Evolutionary conservation across 2,888 invertebrate genomes (phyloP), one percentile per base, ranked within the genome.

Genomic region (Adela reaumurella): DNA sequence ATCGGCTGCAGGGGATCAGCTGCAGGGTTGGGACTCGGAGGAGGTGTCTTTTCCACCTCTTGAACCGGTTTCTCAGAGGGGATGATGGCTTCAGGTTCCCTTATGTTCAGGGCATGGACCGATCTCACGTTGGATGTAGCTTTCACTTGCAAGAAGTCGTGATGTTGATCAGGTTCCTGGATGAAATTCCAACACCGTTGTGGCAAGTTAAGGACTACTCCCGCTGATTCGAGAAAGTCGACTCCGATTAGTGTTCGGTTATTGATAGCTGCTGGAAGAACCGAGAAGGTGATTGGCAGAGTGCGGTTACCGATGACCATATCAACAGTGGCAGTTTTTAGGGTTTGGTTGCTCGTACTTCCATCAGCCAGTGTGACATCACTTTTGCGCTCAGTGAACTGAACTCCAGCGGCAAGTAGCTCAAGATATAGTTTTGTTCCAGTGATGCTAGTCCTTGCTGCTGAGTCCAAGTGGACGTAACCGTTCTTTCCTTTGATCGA

Each of bases 361-460:
- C 52, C 54, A 29, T 55, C 54, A 3, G 55, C 54, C 35, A 55
- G 44, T 5, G 20, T 46, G 4, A 54, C 44, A 11, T 29, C 44
- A 11, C 49, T 18, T 10, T 3, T 47, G n/a, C 46, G 35, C 35
- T 47, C 41, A 1, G 46, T 49, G 41, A 49, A 51, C 3, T 16
- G 10, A 2, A 41, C 41, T 16, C 50, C 52, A 10, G 46, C 16
- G 17, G 49, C 8, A 16, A 49, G 17, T 19, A 56, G n/a, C 43
- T 46, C n/a, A 3, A 47, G 29, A 42, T 50, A 54, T n/a, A 55
- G 46, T 4, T 45, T 42, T 1, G 16, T 20, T 3, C 54, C 50
- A 8, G 56, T 55, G 16, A 57, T 50, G 43, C 57, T 57, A 14
- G 54, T 55, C 18, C 53, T 41, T 29, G 55, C 56, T 10, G 52